A percentile compares a stretch with the other conserved stretches of the same genome.
Conservation (phyloP, 1,140 invertebrate genomes). For the Drosophila mojavensis region DNA sequence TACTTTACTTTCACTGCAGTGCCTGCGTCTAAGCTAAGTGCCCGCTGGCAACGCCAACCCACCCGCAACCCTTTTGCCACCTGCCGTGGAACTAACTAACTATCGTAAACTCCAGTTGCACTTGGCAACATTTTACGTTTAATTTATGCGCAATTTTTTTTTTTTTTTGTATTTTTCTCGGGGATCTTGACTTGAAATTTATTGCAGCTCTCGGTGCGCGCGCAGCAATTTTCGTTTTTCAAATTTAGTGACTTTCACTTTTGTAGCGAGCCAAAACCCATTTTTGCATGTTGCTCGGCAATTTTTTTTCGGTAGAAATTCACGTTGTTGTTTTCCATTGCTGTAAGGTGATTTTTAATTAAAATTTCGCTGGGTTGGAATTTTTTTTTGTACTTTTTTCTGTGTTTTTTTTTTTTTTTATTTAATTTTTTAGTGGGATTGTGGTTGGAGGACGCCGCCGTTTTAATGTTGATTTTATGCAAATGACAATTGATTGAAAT, state of each 20-base stretch:
- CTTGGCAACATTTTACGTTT: slow-evolving; percentile 58
- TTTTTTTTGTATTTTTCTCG: slow-evolving; percentile 57
- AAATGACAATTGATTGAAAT: slow-evolving; percentile 77
- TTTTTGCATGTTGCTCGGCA: slow-evolving; percentile 53
- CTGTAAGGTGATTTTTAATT: slow-evolving; percentile 61
- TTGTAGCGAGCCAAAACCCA: slow-evolving; percentile 24
- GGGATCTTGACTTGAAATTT: slow-evolving; percentile 47
- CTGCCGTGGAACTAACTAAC: slow-evolving; percentile 40
- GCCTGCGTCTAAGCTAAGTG: slow-evolving; percentile 32
- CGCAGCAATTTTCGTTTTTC: slow-evolving; percentile 47
- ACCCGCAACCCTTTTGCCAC: not conserved
- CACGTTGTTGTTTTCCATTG: slow-evolving; percentile 18
- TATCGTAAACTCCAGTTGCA: slow-evolving; percentile 41
- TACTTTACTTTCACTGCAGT: slow-evolving; percentile 60
- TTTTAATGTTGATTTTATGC: slow-evolving; percentile 75
- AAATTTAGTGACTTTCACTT: slow-evolving; percentile 70
- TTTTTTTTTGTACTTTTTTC: not conserved
- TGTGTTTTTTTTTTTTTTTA: slow-evolving; percentile 1
- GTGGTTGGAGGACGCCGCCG: slow-evolving; percentile 36
- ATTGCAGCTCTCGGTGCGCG: slow-evolving; percentile 43
- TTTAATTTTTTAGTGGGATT: slow-evolving; percentile 13
- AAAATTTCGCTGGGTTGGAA: slow-evolving; percentile 40
- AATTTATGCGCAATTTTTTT: slow-evolving; percentile 72
- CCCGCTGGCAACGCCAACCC: not conserved
- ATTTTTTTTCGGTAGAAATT: slow-evolving; percentile 34